Conservation (phyloP, 2,888 invertebrate species). For the Eupithecia pulchellata region DNA sequence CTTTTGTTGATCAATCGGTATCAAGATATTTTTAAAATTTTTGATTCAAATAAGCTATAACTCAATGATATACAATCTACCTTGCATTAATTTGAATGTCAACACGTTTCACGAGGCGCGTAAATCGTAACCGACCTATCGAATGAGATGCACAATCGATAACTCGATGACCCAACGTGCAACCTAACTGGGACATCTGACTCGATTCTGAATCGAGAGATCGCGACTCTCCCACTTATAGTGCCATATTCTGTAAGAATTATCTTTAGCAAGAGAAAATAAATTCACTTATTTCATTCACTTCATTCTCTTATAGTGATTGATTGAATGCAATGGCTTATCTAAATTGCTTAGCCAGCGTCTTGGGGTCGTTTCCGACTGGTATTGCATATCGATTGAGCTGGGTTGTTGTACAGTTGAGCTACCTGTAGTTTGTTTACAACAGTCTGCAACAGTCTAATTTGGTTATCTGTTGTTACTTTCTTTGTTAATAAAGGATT, state of each 20-base stretch:
- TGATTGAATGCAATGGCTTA: too few relatives aligned
- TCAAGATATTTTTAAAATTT: background rate
- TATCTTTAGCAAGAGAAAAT: too few relatives aligned
- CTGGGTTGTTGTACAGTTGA: too few relatives aligned
- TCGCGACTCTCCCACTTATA: slow-evolving; percentile 37
- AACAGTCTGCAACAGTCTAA: too few relatives aligned
- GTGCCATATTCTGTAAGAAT: background rate
- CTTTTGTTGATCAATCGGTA: background rate
- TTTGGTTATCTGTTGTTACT: too few relatives aligned
- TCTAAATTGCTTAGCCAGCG: too few relatives aligned
- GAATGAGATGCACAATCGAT: slow-evolving; percentile 28
- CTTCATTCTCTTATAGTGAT: too few relatives aligned
- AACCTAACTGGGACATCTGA: slow-evolving; percentile 52
- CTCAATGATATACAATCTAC: background rate
- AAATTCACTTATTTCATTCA: too few relatives aligned
- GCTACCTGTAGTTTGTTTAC: too few relatives aligned
- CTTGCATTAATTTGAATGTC: slow-evolving; percentile 10
- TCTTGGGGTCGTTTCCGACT: too few relatives aligned
- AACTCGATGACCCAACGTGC: slow-evolving; percentile 23
- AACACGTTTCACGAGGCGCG: slow-evolving; percentile 25
- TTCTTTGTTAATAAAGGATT: too few relatives aligned
- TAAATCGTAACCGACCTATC: slow-evolving; percentile 32
- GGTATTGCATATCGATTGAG: too few relatives aligned
- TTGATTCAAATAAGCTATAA: background rate
- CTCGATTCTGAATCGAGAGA: slow-evolving; percentile 52